Base-by-base conservation (phyloP, 2,888 invertebrate genomes). In the Cephalotes varians region DNA sequence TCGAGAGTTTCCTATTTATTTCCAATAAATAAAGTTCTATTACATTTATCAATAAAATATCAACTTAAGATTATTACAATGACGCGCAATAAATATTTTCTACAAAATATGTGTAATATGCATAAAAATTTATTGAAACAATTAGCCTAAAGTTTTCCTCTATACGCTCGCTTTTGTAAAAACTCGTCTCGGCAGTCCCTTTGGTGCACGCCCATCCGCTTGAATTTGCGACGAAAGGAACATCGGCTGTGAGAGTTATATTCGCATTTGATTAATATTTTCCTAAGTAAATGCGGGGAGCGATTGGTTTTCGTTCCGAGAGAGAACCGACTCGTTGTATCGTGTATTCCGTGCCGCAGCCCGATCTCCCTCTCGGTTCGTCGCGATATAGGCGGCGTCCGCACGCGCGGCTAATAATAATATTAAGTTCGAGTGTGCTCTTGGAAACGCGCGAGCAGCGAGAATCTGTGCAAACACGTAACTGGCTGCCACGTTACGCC, bases 401-500 rank as follows among this genome's bases (percentile, higher is more conserved):
- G 21, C 69, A 54, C 80, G 72, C 80, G 65, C 82, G 74, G 77
- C 86, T 85, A 83, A 88, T 88, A 88, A 88, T 88, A 84, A 84
- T 83, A 83, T 86, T 82, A 84, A 58, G 81, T 67, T 83, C 25
- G 76, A 83, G 85, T 81, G 73, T 83, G 65, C 85, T 83, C 82
- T 44, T 40, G 71, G 81, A 49, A 47, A 83, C 73, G 58, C 60
- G 60, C 37, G 72, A 65, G 80, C 79, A 80, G 69, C 65, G 83
- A 76, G 65, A 81, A 85, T 83, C 85, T 87, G 83, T 77, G 85
- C 85, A 87, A 89, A 85, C 85, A 82, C 86, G 84, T 88, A 90
- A 86, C 89, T 84, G 84, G 85, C 87, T 87, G 88, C 81, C 88
- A 85, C 81, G 83, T 85, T 88, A 85, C 85, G 77, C 73, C 79